Conservation (phyloP, 1,140 invertebrate genomes). For the Drosophila rhopaloa region DNA sequence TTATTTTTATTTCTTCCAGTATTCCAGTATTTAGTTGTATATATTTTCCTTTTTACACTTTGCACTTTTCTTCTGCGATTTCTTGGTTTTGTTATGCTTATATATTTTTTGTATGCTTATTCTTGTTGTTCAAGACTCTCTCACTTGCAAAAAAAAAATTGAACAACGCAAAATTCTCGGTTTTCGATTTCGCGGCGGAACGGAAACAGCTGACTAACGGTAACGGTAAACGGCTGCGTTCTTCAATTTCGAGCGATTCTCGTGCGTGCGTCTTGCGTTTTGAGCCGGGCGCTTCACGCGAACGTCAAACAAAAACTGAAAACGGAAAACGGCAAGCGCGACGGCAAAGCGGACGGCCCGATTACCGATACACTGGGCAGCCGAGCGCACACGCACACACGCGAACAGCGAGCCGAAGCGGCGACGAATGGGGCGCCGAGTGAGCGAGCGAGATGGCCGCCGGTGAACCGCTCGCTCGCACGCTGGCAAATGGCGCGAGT, state of each 20-base stretch:
- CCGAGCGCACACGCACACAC: conserved; percentile 21
- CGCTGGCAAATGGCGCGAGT: conserved; percentile 17
- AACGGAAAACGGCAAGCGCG: conserved; percentile 56
- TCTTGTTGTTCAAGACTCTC: conserved; percentile 17
- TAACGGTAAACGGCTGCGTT: conserved; percentile 22
- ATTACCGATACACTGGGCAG: conserved; percentile 11
- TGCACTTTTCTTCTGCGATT: conserved; percentile 20
- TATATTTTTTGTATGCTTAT: conserved; percentile 11
- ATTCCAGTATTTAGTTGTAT: conserved; percentile 30
- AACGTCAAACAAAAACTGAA: conserved; percentile 83
- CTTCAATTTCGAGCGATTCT: conserved; percentile 6
- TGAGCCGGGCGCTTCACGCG: conserved; percentile 57
- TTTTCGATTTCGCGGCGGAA: conserved; percentile 29
- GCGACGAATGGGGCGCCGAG: conserved; percentile 55
- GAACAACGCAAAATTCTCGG: conserved; percentile 20
- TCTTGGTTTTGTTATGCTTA: conserved; percentile 27
- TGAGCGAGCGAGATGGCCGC: conserved; percentile 52
- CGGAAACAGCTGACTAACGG: conserved; percentile 46
- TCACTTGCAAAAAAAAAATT: conserved; percentile 55
- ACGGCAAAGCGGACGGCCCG: conserved; percentile 45
- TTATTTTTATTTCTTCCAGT: conserved; percentile 7
- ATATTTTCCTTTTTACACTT: conserved; percentile 14
- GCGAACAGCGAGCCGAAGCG: conserved; percentile 31
- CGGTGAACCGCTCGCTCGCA: conserved; percentile 6
- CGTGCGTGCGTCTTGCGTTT: conserved; percentile 13